Evolutionary conservation across 1,140 invertebrate species (phyloP), one percentile per base, ranked within the genome.

Genomic region (Amyelois transitella): DNA sequence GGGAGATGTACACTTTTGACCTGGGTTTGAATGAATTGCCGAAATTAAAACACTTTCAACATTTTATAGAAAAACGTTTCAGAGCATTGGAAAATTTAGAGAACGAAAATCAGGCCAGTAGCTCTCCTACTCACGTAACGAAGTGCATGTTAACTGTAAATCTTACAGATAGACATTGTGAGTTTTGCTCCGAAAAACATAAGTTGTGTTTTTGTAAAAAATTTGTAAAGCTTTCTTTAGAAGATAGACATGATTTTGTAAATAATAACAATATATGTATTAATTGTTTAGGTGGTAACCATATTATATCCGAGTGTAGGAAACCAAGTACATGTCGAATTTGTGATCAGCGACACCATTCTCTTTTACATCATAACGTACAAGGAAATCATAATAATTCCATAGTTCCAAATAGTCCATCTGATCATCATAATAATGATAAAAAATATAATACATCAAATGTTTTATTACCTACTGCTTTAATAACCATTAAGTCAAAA

Each of bases 131-230:
- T 22, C 45, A 21, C 10, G 22, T 21, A 2, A 7, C 18, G n/a
- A 48, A 48, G 45, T 48, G n/a, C 10, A 12, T 48, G 21, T 48
- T 48, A n/a, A 12, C 45, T 12, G 14, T 20, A n/a, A 48, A 18
- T n/a, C 14, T 20, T 18, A 48, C 8, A 12, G n/a, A 4, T 22
- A 48, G 21, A 8, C 7, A 8, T 10, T 48, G 45, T n/a, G 45
- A 48, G 12, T 48, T 12, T 12, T 48, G 45, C 14, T 22, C 20
- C 8, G 19, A 53, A 53, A 18, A 1, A 22, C 51, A 53, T 25
- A 44, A 53, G 10, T 24, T 53, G 10, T 53, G 43, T 53, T 45
- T 44, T 18, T 53, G 51, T 18, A 53, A 53, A 18, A 22, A 53
- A 38, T 44, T 53, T 12, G 12, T 7, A 5, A 53, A 44, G 17